Percentiles rank a stretch among this genome's conserved stretches.
Evolutionary conservation across 2,888 invertebrate species (phyloP).

Genomic region (Eristalinus aeneus): DNA sequence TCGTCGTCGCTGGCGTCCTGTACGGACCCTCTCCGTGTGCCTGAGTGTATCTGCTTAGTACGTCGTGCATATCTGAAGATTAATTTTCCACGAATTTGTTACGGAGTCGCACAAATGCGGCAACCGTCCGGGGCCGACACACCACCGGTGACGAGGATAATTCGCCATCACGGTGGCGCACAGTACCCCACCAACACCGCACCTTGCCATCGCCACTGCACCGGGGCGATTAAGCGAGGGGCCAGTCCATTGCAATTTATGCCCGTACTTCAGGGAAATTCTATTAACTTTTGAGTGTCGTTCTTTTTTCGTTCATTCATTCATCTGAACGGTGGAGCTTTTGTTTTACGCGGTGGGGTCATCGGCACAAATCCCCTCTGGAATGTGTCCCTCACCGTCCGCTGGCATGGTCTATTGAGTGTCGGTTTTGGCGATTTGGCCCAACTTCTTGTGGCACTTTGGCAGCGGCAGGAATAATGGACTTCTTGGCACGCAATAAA

Average conservation of each 20-base stretch:
- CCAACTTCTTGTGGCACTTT: conserved; percentile 21
- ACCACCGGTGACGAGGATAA: conserved; percentile 53
- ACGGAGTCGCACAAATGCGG: conserved; percentile 64
- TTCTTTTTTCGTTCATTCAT: background rate
- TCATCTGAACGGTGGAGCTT: background rate
- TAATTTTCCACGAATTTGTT: conserved; percentile 74
- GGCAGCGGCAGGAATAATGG: conserved; percentile 21
- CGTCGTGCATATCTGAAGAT: conserved; percentile 71
- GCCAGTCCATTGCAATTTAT: conserved; percentile 56
- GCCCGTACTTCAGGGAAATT: conserved; percentile 57
- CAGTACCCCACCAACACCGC: background rate
- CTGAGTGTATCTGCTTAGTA: conserved; percentile 10
- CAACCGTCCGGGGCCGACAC: conserved; percentile 31
- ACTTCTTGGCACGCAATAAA: conserved; percentile 50
- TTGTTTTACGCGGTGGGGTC: conserved; percentile 35
- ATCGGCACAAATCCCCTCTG: conserved; percentile 54
- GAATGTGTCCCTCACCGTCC: conserved; percentile 51
- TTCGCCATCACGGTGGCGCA: conserved; percentile 48
- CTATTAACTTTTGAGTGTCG: conserved; percentile 45
- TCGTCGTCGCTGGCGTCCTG: conserved; percentile 3
- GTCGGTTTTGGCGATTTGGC: background rate
- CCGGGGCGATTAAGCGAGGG: conserved; percentile 40
- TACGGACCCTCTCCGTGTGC: background rate
- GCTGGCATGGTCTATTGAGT: conserved; percentile 29
- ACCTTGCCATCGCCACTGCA: background rate